phyloP scores from a whole-genome alignment of 1,140 invertebrate genomes.

The Metaphire vulgaris region DNA sequence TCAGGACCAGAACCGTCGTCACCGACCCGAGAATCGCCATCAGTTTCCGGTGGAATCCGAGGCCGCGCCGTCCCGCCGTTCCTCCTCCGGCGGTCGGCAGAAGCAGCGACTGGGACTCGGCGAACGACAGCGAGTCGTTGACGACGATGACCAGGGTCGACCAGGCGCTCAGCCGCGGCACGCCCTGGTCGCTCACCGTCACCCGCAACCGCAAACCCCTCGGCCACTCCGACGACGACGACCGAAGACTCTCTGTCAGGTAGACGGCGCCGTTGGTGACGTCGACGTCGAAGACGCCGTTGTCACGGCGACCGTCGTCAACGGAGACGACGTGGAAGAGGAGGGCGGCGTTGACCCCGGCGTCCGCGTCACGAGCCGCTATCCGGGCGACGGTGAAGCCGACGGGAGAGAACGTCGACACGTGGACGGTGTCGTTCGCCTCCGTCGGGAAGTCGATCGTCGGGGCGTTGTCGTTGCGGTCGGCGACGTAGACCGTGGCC shows the following conservation, averaged over 20 bases:
- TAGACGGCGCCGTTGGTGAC: background rate
- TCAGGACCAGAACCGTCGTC: background rate
- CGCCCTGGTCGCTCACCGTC: background rate
- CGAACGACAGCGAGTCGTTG: background rate
- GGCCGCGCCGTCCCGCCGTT: background rate
- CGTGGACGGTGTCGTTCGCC: conserved; percentile 16
- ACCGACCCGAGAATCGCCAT: background rate
- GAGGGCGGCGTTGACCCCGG: conserved; percentile 11
- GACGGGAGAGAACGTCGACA: background rate
- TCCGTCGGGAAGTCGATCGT: conserved; percentile 12
- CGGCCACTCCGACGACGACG: background rate
- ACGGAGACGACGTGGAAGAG: background rate
- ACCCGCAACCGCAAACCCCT: background rate
- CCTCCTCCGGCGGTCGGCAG: background rate
- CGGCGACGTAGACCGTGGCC: conserved; percentile 12
- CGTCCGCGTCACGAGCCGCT: conserved; percentile 9
- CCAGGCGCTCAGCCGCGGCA: background rate
- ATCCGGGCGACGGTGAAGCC: conserved; percentile 14
- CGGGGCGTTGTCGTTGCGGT: conserved; percentile 23
- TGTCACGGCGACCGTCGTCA: background rate
- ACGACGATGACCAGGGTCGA: background rate
- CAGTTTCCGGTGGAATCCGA: background rate
- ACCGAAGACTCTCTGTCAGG: background rate
- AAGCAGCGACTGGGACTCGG: background rate
- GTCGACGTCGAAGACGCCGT: background rate